Base-by-base conservation (phyloP, 2,797 vertebrate genomes). In the Neostethus bicornis region DNA sequence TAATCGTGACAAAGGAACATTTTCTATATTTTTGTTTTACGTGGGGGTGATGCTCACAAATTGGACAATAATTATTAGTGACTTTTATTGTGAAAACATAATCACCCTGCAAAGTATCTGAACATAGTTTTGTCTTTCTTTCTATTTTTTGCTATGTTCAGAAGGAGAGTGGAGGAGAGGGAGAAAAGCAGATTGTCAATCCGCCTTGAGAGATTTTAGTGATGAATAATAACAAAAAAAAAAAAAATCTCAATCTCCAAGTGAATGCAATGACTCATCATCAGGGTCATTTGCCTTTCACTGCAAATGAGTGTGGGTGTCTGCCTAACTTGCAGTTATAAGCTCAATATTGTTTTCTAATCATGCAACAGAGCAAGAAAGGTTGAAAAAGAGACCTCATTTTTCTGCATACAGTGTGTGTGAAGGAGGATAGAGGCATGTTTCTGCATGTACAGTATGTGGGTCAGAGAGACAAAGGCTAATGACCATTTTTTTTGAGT, bases 251-350 rank as follows among this genome's bases (percentile, higher is more conserved):
- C 10, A 41, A 84, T 81, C 81, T 84, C 73, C 76, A 85, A 84
- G 84, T 85, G 83, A 85, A 87, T 73, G 73, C 87, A 85, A 57
- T 91, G 90, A 93, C 84, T 92, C 90, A 92, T 85, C 87, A 81
- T 73, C 84, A 85, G 90, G 90, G 88, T 92, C 87, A 91, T 90
- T 89, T 92, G 87, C 87, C 83, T 91, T 91, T 90, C 77, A 75
- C 81, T 87, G 90, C 84, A 93, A 92, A 92, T 90, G 84, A 92
- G 87, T 90, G 90, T 92, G 90, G 89, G 89, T 87, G 90, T 91
- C 87, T 91, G 78, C 89, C 86, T 89, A 91, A 92, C 82, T 88
- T 90, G 81, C 79, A 87, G 73, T 89, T 87, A 91, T 89, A 89
- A 88, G 81, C 79, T 89, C 78, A 83, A 86, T 91, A 89, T 91